Evolutionary conservation across 2,888 invertebrate species (phyloP).

Genomic region (Pollenia angustigena): DNA sequence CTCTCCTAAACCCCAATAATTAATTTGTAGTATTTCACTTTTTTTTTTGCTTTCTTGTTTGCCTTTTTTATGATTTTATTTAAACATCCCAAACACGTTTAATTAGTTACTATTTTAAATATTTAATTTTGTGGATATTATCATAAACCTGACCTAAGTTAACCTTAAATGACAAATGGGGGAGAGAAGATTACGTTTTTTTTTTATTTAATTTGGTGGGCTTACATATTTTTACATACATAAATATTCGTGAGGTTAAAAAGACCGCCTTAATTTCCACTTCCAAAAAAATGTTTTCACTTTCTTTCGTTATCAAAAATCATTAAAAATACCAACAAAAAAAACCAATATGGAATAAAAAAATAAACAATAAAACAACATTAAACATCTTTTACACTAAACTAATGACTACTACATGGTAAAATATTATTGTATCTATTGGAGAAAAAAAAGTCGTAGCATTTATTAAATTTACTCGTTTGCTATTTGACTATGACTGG

Average conservation of each 20-base stretch:
- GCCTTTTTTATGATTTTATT: not conserved
- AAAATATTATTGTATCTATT: slow-evolving; percentile 21
- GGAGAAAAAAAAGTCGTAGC: slow-evolving; percentile 1
- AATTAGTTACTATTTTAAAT: slow-evolving; percentile 42
- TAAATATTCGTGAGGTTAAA: slow-evolving; percentile 72
- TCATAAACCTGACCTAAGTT: slow-evolving; percentile 57
- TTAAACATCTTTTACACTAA: slow-evolving; percentile 65
- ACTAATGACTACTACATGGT: slow-evolving; percentile 66
- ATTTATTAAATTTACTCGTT: slow-evolving; percentile 35
- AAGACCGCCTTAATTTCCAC: slow-evolving; percentile 62
- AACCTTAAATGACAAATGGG: slow-evolving; percentile 61
- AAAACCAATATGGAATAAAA: slow-evolving; percentile 14
- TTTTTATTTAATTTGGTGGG: slow-evolving; percentile 12
- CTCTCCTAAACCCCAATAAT: no score
- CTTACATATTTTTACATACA: slow-evolving; percentile 28
- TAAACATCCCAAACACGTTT: slow-evolving; percentile 11
- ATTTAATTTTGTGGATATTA: slow-evolving; percentile 28
- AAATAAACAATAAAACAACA: slow-evolving; percentile 35
- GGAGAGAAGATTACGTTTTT: slow-evolving; percentile 30
- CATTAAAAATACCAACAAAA: slow-evolving; percentile 40
- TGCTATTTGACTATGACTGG: slow-evolving; percentile 21
- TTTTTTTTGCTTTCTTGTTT: not conserved
- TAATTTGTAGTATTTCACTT: not conserved
- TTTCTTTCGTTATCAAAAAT: slow-evolving; percentile 73
- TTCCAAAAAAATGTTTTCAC: slow-evolving; percentile 67